Base-by-base conservation (phyloP, 30 jellyfish, hydroid and myxozoan genomes). In the Chironex yamaguchii region DNA sequence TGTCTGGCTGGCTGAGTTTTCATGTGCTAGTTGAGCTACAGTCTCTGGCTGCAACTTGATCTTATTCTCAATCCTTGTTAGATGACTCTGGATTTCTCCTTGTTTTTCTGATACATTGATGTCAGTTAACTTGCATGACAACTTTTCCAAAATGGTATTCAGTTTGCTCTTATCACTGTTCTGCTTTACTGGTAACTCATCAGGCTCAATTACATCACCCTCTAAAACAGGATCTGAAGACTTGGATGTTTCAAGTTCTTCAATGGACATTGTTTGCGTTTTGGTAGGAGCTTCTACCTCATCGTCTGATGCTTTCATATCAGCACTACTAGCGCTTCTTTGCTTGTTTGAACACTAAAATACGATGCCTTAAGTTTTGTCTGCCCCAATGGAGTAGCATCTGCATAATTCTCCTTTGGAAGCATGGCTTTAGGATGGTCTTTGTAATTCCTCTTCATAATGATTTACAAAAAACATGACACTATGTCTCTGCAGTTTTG, bases 261-360 rank as follows among this genome's bases (percentile, higher is more conserved):
- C 74, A 62, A 62, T 34, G 31, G 74, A 0, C 29, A 24, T 62
- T 62, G 36, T 62, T 62, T 62, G 74, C 74, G 74, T 62, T 62
- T 62, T 62, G 25, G 74, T 62, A 36, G 74, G 74, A 62, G 74
- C 74, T 62, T 0, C 74, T 1, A 62, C 74, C 74, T 62, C 31
- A 23, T 62, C 74, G 31, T 62, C 36, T 24, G 74, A 62, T 36
- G 1, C 3, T 62, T 62, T 62, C 1, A 23, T 36, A 3, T 62
- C 27, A 62, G 29, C 0, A 62, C n/a, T n/a, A n/a, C n/a, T n/a
- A n/a, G n/a, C n/a, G n/a, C n/a, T n/a, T n/a, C n/a, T 67, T 67
- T 67, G 72, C 81, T 67, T 67, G 81, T 27, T 67, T 67, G 81
- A 34, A 67, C 81, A 65, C 79, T 65, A 25, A 65, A 65, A 65